These are phyloP conservation scores for Arctia plantaginis DNA, from an alignment of 2,888 invertebrate species.

Conservation along the genomic window DNA sequence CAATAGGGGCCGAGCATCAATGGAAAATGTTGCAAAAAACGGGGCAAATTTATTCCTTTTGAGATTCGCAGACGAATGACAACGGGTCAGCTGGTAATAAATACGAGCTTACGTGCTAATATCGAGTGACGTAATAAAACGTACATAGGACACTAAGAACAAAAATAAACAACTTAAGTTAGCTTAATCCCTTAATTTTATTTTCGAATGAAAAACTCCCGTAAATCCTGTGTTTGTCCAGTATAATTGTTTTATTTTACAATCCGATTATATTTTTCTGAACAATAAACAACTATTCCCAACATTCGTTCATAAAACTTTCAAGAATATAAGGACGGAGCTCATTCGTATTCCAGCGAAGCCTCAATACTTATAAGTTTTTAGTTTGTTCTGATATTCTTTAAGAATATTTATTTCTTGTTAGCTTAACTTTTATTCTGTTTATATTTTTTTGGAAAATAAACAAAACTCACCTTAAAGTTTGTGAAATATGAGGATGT, in stretches of 20 bases:
- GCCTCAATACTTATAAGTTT: conserved; percentile 58
- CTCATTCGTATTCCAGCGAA: conserved; percentile 58
- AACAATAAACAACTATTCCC: conserved; percentile 38
- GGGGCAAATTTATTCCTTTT: too few species aligned
- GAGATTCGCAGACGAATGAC: too few species aligned
- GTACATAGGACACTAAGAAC: neutral
- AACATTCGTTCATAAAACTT: conserved; percentile 40
- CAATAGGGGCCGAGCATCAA: too few species aligned
- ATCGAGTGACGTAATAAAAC: neutral
- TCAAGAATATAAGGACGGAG: conserved; percentile 35
- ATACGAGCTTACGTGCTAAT: too few species aligned
- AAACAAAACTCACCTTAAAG: neutral
- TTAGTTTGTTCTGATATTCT: conserved; percentile 33
- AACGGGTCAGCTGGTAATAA: too few species aligned
- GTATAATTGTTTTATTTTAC: conserved; percentile 34
- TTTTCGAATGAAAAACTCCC: conserved; percentile 20
- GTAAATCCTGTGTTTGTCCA: conserved; percentile 17
- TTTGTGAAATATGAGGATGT: neutral
- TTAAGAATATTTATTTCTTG: conserved; percentile 34
- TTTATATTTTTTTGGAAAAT: neutral
- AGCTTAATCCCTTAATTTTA: neutral
- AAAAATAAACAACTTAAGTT: neutral
- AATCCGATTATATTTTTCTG: conserved; percentile 31
- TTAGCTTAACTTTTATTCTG: conserved; percentile 20
- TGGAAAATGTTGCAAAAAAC: too few species aligned